These are phyloP conservation scores for Enteromius radiatus DNA, from an alignment of 2,797 vertebrate species.

Conservation along the genomic window DNA sequence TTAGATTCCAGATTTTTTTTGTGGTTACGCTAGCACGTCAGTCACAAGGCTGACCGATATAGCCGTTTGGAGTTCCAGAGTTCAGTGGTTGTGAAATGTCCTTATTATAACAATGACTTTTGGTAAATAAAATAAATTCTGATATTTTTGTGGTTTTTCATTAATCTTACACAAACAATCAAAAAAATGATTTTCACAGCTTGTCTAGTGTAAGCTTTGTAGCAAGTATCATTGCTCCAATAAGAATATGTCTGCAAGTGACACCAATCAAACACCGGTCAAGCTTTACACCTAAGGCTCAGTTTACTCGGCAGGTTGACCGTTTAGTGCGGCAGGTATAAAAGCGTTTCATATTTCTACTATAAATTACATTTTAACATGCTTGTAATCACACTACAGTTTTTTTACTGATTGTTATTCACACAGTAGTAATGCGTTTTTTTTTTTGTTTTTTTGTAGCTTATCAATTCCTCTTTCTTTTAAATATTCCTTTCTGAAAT, in stretches of 20 bases:
- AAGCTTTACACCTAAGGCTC: neutral
- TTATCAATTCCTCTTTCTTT: neutral
- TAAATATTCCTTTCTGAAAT: neutral
- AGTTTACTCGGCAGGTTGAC: too few relatives aligned
- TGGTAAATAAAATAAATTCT: conserved; percentile 70
- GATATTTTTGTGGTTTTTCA: neutral
- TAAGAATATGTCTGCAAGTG: neutral
- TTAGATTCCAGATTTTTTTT: conserved; percentile 48
- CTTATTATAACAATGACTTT: conserved; percentile 71
- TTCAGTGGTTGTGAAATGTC: conserved; percentile 76
- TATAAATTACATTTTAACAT: neutral
- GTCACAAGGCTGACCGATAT: conserved; percentile 46
- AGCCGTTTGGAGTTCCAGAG: conserved; percentile 63
- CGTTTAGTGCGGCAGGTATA: neutral
- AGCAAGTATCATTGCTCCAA: too few relatives aligned
- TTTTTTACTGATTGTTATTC: neutral
- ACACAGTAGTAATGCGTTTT: neutral
- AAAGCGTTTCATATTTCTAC: neutral
- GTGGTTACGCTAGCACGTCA: conserved; percentile 58
- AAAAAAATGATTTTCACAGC: too few relatives aligned
- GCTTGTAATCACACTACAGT: neutral
- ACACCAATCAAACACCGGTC: neutral
- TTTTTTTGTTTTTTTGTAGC: too few relatives aligned
- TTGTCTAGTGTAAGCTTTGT: neutral
- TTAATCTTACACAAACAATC: neutral